These are phyloP conservation scores for Andricus quercusramuli DNA, from an alignment of 2,888 invertebrate species.

Conservation along the genomic window DNA sequence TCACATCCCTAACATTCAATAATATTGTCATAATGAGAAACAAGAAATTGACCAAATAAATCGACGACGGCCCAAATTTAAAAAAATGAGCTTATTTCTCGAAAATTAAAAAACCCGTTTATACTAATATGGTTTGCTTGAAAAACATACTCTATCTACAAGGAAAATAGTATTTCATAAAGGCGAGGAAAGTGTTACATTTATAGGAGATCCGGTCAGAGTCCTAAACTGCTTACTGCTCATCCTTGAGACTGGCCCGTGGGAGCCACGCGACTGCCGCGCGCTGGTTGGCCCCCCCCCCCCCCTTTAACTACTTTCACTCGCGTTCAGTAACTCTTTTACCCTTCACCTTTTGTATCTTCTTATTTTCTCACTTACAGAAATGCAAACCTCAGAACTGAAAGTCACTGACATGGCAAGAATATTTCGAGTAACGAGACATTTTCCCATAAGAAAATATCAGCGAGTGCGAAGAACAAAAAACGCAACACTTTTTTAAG, in stretches of 20 bases:
- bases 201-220: conserved; percentile 29
- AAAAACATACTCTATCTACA: background rate
- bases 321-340: conserved; percentile 48
- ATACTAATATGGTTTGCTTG: background rate
- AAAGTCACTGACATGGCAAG: conserved; percentile 10
- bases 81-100: no score
- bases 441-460: background rate
- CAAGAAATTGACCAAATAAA: no score
- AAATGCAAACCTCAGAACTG: conserved; percentile 14
- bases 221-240: background rate
- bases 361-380: conserved; percentile 34
- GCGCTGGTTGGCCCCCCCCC: conserved; percentile 68
- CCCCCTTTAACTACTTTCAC: conserved; percentile 52
- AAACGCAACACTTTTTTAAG: background rate
- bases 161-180: conserved; percentile 22
- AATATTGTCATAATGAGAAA: no score
- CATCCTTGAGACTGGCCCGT: conserved; percentile 66
- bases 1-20: no score
- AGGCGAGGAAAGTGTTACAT: conserved; percentile 11
- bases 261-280: conserved; percentile 75
- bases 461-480: background rate
- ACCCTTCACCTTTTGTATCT: conserved; percentile 46
- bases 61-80: no score
- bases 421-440: background rate
- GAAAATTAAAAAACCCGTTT: background rate